Percentiles rank a stretch among this genome's conserved stretches.
Conservation (phyloP, 2,888 invertebrate species). For the Germaria angustata region DNA sequence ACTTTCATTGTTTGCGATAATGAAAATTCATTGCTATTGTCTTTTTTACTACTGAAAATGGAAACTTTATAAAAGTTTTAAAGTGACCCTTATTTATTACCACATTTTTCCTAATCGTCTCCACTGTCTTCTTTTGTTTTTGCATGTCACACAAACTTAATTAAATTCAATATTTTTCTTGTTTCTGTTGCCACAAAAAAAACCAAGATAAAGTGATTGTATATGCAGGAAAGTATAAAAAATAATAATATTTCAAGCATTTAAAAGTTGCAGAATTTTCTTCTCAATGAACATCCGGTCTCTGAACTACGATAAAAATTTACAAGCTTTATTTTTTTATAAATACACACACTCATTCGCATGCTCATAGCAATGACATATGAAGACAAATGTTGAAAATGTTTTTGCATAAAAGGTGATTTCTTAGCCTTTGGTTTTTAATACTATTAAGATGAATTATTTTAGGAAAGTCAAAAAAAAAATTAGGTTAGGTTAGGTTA, state of each 20-base stretch:
- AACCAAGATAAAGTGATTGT: background rate
- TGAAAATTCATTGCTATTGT: no score
- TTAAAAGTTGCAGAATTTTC: constrained; percentile 28
- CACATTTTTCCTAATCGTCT: background rate
- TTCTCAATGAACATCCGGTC: constrained; percentile 51
- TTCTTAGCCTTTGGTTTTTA: background rate
- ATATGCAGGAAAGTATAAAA: constrained; percentile 11
- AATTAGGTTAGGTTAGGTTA: no score
- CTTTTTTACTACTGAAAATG: constrained; percentile 14
- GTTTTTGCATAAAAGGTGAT: background rate
- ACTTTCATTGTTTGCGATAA: no score
- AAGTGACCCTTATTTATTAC: background rate
- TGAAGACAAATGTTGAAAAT: background rate
- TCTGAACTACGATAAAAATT: constrained; percentile 44
- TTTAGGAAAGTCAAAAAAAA: no score
- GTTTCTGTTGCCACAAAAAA: constrained; percentile 20
- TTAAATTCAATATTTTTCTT: constrained; percentile 65
- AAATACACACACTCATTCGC: background rate
- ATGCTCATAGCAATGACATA: background rate
- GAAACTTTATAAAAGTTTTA: constrained; percentile 6
- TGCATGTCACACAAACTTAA: constrained; percentile 64
- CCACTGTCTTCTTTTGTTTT: constrained; percentile 30
- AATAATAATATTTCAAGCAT: constrained; percentile 27
- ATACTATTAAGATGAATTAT: no score
- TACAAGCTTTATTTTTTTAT: constrained; percentile 16